Base-by-base conservation (phyloP, 2,113 vertebrate genomes). In the Microtus pennsylvanicus region DNA sequence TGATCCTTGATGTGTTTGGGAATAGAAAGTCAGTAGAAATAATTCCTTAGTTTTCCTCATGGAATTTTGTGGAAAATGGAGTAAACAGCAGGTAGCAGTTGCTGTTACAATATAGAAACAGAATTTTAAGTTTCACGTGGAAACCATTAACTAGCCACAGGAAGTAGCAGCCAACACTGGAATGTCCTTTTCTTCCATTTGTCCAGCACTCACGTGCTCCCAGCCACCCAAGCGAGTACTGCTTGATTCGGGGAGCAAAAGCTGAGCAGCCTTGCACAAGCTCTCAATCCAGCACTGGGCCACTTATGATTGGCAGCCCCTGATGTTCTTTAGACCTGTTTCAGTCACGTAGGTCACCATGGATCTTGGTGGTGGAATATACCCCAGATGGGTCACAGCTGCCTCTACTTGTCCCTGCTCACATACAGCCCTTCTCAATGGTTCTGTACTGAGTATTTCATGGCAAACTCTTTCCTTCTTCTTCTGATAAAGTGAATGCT, bases 21-120 rank as follows among this genome's bases (percentile, higher is more conserved):
- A 95, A 83, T 78, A 87, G 10, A 45, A 65, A 75, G 65, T 78
- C 50, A 83, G 82, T 10, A 82, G 52, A 95, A 95, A 38, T 75
- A 35, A 97, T 94, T 95, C 87, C 92, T 96, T 96, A 87, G 55
- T 24, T 88, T 97, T 92, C 77, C 19, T 78, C 38, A 24, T 77
- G 47, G 77, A 94, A 78, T 97, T 76, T 83, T 45, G 81, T 30
- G 58, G 94, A 74, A 87, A 96, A 72, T 0, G 4, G 52, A 89
- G 90, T n/a, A 94, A 93, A 87, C 50, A 88, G 81, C 38, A 87
- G 52, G 77, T 70, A 81, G 16, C 30, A 76, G 33, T 75, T 96
- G 92, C 96, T 89, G 63, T 63, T 91, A 81, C 69, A 89, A 89
- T 75, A 87, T 14, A 70, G 87, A 93, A 93, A 75, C 65, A 61